These are phyloP conservation scores for Chionomys nivalis DNA, from an alignment of 2,113 vertebrate species.

Conservation along the genomic window DNA sequence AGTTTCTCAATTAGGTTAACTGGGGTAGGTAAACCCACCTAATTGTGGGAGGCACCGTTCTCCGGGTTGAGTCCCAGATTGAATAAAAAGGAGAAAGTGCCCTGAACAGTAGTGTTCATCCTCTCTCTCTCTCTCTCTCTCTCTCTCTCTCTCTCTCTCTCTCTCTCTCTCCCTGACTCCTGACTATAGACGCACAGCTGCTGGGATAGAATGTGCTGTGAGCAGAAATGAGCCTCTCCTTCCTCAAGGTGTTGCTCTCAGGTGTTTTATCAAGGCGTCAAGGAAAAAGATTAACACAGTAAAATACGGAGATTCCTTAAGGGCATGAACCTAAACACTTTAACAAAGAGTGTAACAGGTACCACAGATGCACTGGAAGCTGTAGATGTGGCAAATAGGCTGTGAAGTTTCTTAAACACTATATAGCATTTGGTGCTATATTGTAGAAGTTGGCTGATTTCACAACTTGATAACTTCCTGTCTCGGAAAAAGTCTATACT, in stretches of 20 bases:
- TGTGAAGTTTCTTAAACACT: neutral
- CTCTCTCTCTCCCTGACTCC: neutral
- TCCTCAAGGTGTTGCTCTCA: too few relatives aligned
- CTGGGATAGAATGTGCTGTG: too few relatives aligned
- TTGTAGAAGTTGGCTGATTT: slow-evolving; percentile 6
- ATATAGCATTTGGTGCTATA: neutral
- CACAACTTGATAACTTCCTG: neutral
- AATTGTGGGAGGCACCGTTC: too few relatives aligned
- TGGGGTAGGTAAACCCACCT: neutral
- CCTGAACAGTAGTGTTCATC: neutral
- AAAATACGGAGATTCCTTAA: neutral
- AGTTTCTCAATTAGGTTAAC: neutral
- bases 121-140: neutral
- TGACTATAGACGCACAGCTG: neutral
- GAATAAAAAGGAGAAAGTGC: neutral
- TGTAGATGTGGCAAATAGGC: neutral
- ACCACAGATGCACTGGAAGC: neutral
- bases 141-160: too few relatives aligned
- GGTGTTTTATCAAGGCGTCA: neutral
- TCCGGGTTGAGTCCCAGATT: neutral
- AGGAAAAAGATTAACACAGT: neutral
- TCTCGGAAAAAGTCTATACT: neutral
- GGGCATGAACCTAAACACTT: neutral
- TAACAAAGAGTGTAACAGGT: neutral
- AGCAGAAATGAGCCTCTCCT: neutral